phyloP scores from a whole-genome alignment of 2,113 vertebrate genomes.

The Felis catus region F.catus_Fca126_mat1.0 CM031428.1:37044001-37044500 shows the following conservation, averaged over 20 bases:
- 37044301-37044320: background rate
- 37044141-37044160: background rate
- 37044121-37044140: background rate
- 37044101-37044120: background rate
- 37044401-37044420: background rate
- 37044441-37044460: background rate
- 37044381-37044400: background rate
- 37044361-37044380: background rate
- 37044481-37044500: background rate
- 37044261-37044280: background rate
- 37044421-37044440: background rate
- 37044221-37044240: background rate
- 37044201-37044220: background rate
- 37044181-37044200: background rate
- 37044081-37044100: no score
- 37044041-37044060: no score
- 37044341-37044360: background rate
- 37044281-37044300: background rate
- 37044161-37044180: accelerated
- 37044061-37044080: no score
- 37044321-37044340: background rate
- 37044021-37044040: no score
- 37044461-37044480: background rate
- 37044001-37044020: no score
- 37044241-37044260: background rate